A percentile compares a stretch with the other conserved stretches of the same genome.
These are phyloP conservation scores for Caenorhabditis brenneri DNA, from an alignment of 1,140 invertebrate species.

Conservation along the genomic window DNA sequence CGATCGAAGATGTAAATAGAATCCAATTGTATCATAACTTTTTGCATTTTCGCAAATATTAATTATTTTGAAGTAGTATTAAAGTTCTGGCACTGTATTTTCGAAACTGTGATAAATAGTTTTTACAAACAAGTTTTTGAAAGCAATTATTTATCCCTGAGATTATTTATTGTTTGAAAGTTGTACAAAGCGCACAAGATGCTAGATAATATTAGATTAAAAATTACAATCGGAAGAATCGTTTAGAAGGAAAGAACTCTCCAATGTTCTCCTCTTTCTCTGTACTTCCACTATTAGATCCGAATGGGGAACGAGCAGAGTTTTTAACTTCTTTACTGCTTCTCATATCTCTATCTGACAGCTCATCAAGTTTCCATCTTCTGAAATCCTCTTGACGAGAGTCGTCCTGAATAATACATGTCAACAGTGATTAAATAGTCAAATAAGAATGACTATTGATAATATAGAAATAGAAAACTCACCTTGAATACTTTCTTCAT, in stretches of 20 bases:
- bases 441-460: neutral
- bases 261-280: constrained; percentile 1
- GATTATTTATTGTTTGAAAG: neutral
- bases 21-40: neutral
- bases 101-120: neutral
- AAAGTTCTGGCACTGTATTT: too few species aligned
- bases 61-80: constrained; percentile 7
- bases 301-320: neutral
- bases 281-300: neutral
- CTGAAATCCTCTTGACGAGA: constrained; percentile 26
- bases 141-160: neutral
- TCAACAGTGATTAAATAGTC: neutral
- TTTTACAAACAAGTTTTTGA: too few species aligned
- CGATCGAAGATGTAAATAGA: constrained; percentile 78
- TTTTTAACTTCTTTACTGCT: constrained; percentile 20
- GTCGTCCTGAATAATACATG: neutral
- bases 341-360: constrained; percentile 24
- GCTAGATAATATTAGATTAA: neutral
- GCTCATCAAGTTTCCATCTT: constrained; percentile 34
- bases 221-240: neutral
- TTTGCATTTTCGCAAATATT: neutral
- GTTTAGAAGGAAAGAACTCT: constrained; percentile 11
- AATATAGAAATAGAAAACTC: too few species aligned
- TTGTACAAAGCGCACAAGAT: neutral
- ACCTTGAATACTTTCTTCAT: constrained; percentile 13